Conservation (phyloP, 2,113 vertebrate genomes). For the Okapia johnstoni region DNA sequence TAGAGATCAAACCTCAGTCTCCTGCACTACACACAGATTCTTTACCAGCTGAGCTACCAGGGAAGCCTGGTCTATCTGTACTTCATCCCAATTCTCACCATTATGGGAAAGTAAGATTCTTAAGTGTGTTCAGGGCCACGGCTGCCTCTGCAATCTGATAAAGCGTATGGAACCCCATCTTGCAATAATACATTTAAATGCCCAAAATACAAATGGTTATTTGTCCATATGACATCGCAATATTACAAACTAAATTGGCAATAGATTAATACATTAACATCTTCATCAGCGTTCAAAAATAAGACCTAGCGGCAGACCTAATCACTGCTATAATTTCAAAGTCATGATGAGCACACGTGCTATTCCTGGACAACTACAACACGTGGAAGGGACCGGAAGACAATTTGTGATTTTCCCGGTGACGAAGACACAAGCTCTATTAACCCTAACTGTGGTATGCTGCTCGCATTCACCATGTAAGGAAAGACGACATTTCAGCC, state of each 20-base stretch:
- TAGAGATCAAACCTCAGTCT: neutral
- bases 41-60: neutral
- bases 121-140: neutral
- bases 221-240: neutral
- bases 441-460: neutral
- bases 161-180: neutral
- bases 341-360: rapidly evolving
- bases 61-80: neutral
- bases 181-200: neutral
- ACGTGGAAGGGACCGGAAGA: neutral
- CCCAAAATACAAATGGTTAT: neutral
- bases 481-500: neutral
- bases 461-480: neutral
- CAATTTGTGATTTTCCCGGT: neutral
- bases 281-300: neutral
- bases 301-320: neutral
- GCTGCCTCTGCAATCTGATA: neutral
- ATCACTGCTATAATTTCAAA: too few relatives aligned
- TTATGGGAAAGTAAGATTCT: neutral
- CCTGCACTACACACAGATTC: neutral
- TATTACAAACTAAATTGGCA: neutral
- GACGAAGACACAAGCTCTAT: neutral
- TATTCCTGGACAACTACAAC: neutral
- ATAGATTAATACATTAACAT: neutral
- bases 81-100: neutral